Percentiles rank a stretch among this genome's conserved stretches.
These are phyloP conservation scores for Bombus sylvicola DNA, from an alignment of 1,140 invertebrate species.

Conservation along the genomic window DNA sequence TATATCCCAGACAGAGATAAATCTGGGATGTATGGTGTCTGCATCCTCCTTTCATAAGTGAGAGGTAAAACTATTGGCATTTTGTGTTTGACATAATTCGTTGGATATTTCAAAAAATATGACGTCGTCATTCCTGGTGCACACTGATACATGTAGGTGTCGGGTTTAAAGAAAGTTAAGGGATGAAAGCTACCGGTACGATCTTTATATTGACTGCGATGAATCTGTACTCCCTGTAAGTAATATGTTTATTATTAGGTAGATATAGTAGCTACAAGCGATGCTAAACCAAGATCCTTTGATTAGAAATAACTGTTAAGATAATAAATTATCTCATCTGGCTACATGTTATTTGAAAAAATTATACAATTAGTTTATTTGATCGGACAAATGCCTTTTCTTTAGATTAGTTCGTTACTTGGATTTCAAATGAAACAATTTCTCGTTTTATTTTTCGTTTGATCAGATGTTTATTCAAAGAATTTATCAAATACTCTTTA, in stretches of 20 bases:
- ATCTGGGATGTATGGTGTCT: conserved; percentile 80
- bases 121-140: conserved; percentile 76
- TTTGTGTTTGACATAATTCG: conserved; percentile 83
- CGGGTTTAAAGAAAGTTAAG: conserved; percentile 82
- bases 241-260: not conserved
- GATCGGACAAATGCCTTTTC: too few relatives aligned
- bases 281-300: not conserved
- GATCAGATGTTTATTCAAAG: too few relatives aligned
- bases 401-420: too few relatives aligned
- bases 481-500: too few relatives aligned
- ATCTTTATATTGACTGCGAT: conserved; percentile 85
- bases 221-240: conserved; percentile 82
- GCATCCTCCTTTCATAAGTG: conserved; percentile 80
- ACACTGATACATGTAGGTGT: conserved; percentile 82
- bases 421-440: too few relatives aligned
- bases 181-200: conserved; percentile 82
- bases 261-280: too few relatives aligned
- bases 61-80: conserved; percentile 82
- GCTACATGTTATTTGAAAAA: too few relatives aligned
- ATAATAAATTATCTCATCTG: too few relatives aligned
- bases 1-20: conserved; percentile 81
- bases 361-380: too few relatives aligned
- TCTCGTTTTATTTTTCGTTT: too few relatives aligned
- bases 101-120: conserved; percentile 79
- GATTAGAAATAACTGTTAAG: not conserved